A percentile compares a stretch with the other conserved stretches of the same genome.
phyloP scores from a whole-genome alignment of 2,113 vertebrate genomes.

The Chrysemys picta region DNA sequence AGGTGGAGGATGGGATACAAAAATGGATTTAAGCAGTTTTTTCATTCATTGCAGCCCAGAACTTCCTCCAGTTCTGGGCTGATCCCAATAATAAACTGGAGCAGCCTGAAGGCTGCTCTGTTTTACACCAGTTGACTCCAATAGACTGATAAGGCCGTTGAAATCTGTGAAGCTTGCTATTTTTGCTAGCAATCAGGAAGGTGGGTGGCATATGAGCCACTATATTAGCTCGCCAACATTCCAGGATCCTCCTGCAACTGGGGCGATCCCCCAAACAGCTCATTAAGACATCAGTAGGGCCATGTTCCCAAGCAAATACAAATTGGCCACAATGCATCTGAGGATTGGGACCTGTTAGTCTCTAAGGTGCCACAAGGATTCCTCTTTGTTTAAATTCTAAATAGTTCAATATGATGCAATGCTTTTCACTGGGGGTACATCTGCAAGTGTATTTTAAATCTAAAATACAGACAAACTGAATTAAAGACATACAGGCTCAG shows the following conservation, averaged over 20 bases:
- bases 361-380: no score
- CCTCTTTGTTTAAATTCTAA: not conserved
- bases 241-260: not conserved
- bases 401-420: not conserved
- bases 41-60: not conserved
- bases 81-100: not conserved
- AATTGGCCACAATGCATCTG: not conserved
- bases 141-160: not conserved
- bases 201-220: not conserved
- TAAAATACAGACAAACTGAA: not conserved
- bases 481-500: not conserved
- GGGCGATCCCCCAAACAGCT: not conserved
- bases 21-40: not conserved
- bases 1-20: accelerated
- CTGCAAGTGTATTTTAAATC: not conserved
- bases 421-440: not conserved
- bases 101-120: not conserved
- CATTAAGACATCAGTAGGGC: not conserved
- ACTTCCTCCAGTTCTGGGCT: not conserved
- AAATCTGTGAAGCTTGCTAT: not conserved
- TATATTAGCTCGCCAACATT: not conserved
- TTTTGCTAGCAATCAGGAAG: not conserved
- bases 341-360: not conserved
- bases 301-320: not conserved
- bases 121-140: not conserved